These are phyloP conservation scores for Agrotis puta DNA, from an alignment of 2,888 invertebrate species.

Conservation along the genomic window DNA sequence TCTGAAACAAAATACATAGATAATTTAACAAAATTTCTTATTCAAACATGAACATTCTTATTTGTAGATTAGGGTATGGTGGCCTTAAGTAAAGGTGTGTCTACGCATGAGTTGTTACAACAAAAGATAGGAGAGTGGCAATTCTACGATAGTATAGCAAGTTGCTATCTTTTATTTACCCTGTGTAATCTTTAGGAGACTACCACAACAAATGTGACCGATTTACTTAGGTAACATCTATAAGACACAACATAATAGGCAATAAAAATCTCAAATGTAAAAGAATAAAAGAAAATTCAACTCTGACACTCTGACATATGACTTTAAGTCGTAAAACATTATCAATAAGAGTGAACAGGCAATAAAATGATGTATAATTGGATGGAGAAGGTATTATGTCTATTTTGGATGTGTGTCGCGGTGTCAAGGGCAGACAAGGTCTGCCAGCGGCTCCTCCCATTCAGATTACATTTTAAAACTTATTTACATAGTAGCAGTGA, in stretches of 20 bases:
- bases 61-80: no score
- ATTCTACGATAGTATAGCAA: not conserved
- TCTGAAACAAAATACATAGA: constrained; percentile 70
- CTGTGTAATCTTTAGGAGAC: not conserved
- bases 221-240: not conserved
- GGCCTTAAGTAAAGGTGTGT: not conserved
- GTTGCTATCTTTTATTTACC: not conserved
- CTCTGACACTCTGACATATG: not conserved
- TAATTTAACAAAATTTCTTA: no score
- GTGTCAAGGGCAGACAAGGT: constrained; percentile 63
- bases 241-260: not conserved
- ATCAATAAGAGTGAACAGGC: constrained; percentile 38
- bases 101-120: not conserved
- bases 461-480: constrained; percentile 39
- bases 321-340: constrained; percentile 28
- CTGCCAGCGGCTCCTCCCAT: constrained; percentile 17
- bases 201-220: constrained; percentile 1
- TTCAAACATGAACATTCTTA: no score
- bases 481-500: constrained; percentile 43
- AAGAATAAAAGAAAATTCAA: not conserved
- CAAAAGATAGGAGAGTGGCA: not conserved
- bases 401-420: constrained; percentile 36
- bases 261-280: not conserved
- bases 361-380: constrained; percentile 3
- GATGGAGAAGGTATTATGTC: constrained; percentile 19